Percentiles rank a stretch among this genome's conserved stretches.
These are phyloP conservation scores for Caenorhabditis zanzibari DNA, from an alignment of 2,888 invertebrate genomes.

Conservation along the genomic window DNA sequence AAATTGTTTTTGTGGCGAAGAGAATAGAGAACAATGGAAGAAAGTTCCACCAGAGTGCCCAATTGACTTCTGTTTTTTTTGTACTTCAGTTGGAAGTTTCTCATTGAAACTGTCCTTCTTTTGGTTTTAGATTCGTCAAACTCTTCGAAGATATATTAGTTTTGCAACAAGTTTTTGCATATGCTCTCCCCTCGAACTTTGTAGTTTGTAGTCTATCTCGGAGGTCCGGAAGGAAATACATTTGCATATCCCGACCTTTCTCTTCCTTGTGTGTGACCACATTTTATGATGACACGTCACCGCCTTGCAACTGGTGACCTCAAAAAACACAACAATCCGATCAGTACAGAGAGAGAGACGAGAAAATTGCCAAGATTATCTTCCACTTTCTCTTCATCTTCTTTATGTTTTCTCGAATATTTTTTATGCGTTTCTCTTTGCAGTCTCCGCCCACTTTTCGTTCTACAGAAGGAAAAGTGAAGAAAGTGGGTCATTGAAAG, in stretches of 20 bases:
- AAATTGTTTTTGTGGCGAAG: conserved; percentile 8
- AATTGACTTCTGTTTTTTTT: conserved; percentile 4
- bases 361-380: conserved; percentile 39
- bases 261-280: neutral
- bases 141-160: too few species aligned
- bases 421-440: neutral
- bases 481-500: conserved; percentile 8
- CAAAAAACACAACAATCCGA: neutral
- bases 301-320: neutral
- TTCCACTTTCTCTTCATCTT: neutral
- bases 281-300: neutral
- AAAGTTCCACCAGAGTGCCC: neutral
- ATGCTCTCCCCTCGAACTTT: neutral
- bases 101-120: neutral
- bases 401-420: neutral
- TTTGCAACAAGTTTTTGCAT: too few species aligned
- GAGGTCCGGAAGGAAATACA: neutral
- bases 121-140: too few species aligned
- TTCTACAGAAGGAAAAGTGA: neutral
- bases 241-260: conserved; percentile 13
- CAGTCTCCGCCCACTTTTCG: conserved; percentile 24
- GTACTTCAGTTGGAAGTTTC: neutral
- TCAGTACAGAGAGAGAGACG: neutral
- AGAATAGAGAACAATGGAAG: neutral
- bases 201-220: conserved; percentile 2